Evolutionary conservation across 2,113 vertebrate species (phyloP).

Genomic region (Gymnocephalus cernua): DNA sequence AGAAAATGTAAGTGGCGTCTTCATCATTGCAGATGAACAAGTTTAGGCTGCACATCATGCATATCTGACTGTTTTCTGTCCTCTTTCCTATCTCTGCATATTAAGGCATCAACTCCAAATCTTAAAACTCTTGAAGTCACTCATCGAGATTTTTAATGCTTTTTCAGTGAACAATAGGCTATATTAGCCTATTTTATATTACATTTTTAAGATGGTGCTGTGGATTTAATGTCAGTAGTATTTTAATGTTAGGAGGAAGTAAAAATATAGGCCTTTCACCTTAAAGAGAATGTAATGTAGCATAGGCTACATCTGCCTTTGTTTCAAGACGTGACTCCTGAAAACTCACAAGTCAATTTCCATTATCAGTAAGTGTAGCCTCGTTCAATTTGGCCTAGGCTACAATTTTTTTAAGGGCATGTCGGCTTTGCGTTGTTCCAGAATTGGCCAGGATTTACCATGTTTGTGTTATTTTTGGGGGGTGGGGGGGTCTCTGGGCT

Average conservation of each 20-base stretch:
- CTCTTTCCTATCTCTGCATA: neutral
- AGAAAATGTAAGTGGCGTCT: conserved; percentile 59
- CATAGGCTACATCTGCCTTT: neutral
- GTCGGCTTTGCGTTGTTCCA: neutral
- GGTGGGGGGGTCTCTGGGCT: conserved; percentile 15
- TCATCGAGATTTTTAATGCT: neutral
- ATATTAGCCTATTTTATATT: no score
- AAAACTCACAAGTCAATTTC: neutral
- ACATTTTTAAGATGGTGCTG: neutral
- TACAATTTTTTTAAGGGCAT: neutral
- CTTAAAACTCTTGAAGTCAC: neutral
- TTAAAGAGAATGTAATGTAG: neutral
- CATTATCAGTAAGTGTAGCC: neutral
- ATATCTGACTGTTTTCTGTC: neutral
- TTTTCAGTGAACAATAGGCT: neutral
- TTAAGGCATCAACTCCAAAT: neutral
- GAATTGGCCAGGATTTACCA: neutral
- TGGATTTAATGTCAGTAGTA: neutral
- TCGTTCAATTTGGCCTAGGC: no score
- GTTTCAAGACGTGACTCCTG: neutral
- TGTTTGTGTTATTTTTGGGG: neutral
- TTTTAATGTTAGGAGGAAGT: neutral
- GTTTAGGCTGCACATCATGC: no score
- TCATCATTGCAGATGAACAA: neutral
- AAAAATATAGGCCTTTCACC: neutral